Evolutionary conservation across 92 coral and sea anemone genomes (phyloP), one percentile per base, ranked within the genome.

Genomic region (Palythoa grandis): DNA sequence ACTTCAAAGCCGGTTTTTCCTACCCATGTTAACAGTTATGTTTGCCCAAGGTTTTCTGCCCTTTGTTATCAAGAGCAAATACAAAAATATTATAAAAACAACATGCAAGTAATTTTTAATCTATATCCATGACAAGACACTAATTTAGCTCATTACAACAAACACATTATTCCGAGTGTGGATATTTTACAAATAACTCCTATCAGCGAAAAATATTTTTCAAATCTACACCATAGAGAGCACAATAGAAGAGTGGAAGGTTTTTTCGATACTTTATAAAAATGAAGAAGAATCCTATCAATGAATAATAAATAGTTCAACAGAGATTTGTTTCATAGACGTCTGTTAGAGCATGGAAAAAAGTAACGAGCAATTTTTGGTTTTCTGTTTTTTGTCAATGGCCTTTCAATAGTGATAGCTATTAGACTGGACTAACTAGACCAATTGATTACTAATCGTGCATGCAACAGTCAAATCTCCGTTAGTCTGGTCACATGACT

Each of bases 401-500:
- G 85, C 52, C 43, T 66, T 63, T 39, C 85, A 80, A 52, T 66
- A 20, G 60, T 43, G 23, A 40, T 12, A 60, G 39, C 17, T 22
- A 78, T 58, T 11, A 43, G 6, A 43, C 50, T 43, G 50, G 50
- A 43, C 50, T 39, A n/a, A 39, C 24, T 80, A 80, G 60, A 19
- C 74, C 17, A 67, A 80, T 80, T 61, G 74, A 80, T 80, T 65
- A 63, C 29, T 60, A 38, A 80, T 48, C 74, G 74, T 23, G 14
- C 57, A 66, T 22, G 14, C 57, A 80, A 48, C 74, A 80, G 85
- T 80, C 74, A 47, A 29, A 65, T 79, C 74, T 80, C 74, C 61
- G 61, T 63, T 20, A 22, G 85, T 78, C 83, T 38, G 52, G 83
- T 80, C 85, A 80, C 60, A 53, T 65, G 85, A 80, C 74, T 65